Evolutionary conservation across 2,888 invertebrate species (phyloP).

Genomic region (Sympetrum striolatum): DNA sequence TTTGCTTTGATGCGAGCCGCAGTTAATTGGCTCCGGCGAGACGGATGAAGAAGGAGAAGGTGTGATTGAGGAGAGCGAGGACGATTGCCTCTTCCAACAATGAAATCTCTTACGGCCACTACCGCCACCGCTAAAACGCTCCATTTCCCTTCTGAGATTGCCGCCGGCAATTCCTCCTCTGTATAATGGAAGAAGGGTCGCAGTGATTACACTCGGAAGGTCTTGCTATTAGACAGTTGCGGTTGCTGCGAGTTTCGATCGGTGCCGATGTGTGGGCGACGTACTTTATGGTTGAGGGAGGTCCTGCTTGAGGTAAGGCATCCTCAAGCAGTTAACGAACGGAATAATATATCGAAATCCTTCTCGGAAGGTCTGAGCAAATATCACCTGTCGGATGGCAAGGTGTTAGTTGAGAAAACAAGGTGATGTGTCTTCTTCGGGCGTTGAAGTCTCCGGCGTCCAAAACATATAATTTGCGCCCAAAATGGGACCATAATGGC

Average conservation of each 20-base stretch:
- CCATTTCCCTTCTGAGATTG: slow-evolving; percentile 27
- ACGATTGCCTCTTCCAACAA: slow-evolving; percentile 5
- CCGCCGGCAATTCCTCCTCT: slow-evolving; percentile 2
- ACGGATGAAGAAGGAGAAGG: neutral
- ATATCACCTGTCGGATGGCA: too few relatives aligned
- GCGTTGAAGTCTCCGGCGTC: neutral
- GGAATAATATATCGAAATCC: neutral
- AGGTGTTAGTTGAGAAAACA: too few relatives aligned
- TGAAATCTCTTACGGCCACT: slow-evolving; percentile 14
- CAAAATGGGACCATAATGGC: neutral
- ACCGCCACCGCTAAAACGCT: neutral
- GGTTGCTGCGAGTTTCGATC: neutral
- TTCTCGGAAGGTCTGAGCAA: neutral
- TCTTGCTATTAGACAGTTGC: slow-evolving; percentile 19
- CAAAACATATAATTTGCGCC: neutral
- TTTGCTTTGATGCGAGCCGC: slow-evolving; percentile 14
- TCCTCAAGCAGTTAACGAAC: neutral
- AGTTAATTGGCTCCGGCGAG: slow-evolving; percentile 25
- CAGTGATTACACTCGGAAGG: slow-evolving; percentile 2
- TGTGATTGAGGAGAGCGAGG: slow-evolving; percentile 2
- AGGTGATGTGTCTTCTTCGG: too few relatives aligned
- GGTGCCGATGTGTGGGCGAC: slow-evolving; percentile 8
- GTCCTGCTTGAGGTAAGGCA: neutral
- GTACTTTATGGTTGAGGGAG: slow-evolving; percentile 29
- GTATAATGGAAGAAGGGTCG: neutral